These are phyloP conservation scores for Perca flavescens DNA, from an alignment of 2,113 vertebrate species.

Conservation along the genomic window DNA sequence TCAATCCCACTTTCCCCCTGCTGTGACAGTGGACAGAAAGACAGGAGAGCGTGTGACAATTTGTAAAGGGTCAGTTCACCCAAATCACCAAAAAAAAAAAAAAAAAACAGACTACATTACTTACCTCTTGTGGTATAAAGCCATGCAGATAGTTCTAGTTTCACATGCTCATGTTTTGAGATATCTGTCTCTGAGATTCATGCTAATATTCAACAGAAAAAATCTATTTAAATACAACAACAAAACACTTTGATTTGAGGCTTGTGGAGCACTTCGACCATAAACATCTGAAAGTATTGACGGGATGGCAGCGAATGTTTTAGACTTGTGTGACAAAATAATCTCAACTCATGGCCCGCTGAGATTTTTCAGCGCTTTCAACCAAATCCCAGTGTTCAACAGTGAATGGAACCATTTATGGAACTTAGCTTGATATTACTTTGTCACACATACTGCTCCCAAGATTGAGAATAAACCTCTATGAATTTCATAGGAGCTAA, in stretches of 20 bases:
- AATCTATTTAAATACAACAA: no score
- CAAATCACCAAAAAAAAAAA: background rate
- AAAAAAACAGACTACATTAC: no score
- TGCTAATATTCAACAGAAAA: background rate
- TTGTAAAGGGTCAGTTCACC: no score
- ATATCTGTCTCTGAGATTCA: background rate
- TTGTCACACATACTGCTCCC: background rate
- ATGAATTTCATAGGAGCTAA: no score
- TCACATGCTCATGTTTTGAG: no score
- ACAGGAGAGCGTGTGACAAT: background rate
- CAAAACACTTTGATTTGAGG: background rate
- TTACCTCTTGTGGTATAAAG: no score
- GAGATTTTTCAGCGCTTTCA: no score
- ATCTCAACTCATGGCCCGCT: background rate
- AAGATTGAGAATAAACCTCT: no score
- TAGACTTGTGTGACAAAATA: background rate
- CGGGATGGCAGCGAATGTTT: background rate
- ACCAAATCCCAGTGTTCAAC: no score
- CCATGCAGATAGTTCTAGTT: no score
- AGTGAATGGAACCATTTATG: no score
- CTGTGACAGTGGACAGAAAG: background rate
- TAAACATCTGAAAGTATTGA: background rate
- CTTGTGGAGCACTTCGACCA: background rate
- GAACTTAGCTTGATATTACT: background rate
- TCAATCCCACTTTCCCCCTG: slow-evolving; percentile 5